These are phyloP conservation scores for Homarus americanus DNA, from an alignment of 1,140 invertebrate species.

Conservation along the genomic window DNA sequence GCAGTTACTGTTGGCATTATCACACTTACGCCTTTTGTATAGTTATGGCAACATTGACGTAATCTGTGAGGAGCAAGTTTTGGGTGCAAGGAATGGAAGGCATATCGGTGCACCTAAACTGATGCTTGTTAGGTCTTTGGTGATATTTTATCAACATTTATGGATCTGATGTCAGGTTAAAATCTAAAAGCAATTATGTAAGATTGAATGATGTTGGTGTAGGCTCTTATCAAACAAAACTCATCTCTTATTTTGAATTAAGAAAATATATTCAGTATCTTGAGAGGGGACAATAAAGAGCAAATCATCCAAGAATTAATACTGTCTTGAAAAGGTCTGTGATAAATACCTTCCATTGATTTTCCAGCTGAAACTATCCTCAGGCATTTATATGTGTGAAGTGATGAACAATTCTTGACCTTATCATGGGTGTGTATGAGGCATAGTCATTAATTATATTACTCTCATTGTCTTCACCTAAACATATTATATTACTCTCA, in stretches of 20 bases:
- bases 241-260: background rate
- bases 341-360: slow-evolving; percentile 55
- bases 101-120: slow-evolving; percentile 29
- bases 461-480: background rate
- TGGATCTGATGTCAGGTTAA: background rate
- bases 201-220: background rate
- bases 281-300: slow-evolving; percentile 31
- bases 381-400: slow-evolving; percentile 37
- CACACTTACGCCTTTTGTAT: slow-evolving; percentile 5
- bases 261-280: slow-evolving; percentile 12
- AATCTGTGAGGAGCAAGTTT: slow-evolving; percentile 19
- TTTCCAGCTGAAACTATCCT: slow-evolving; percentile 49
- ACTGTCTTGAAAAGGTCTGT: slow-evolving; percentile 44
- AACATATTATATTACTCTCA: background rate
- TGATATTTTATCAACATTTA: background rate
- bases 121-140: background rate
- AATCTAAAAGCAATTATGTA: background rate
- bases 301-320: slow-evolving; percentile 14
- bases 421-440: background rate
- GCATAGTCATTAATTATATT: background rate
- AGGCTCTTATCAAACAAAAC: slow-evolving; percentile 12
- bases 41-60: slow-evolving; percentile 33
- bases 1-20: slow-evolving; percentile 25
- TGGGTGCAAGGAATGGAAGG: slow-evolving; percentile 39
- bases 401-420: slow-evolving; percentile 25